Base-by-base conservation (phyloP, 2,888 invertebrate species). In the Hedya salicella region DNA sequence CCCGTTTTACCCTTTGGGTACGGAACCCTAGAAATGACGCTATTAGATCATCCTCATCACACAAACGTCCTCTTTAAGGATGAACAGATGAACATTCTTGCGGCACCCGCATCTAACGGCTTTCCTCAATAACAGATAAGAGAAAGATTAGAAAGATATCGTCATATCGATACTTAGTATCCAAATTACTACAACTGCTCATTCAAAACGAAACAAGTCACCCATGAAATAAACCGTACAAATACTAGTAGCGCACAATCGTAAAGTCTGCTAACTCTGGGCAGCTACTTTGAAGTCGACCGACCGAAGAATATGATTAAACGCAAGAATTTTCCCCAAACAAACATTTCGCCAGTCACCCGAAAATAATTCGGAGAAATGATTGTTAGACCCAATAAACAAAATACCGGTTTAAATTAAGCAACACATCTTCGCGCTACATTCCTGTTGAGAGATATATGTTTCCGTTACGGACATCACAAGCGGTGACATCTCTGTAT, bases 371-470 rank as follows among this genome's bases (percentile, higher is more conserved):
- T n/a, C 32, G 17, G 30, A 60, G 48, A 66, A 65, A 65, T 48
- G 66, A 66, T 66, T 66, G 48, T 61, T 59, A 65, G 65, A 39
- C 8, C 17, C 11, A 66, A 66, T 66, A 36, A 61, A 66, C 66
- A n/a, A 52, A 60, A 66, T 60, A 11, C 56, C 32, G 30, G 49
- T 49, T 54, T 39, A 39, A 60, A 66, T 66, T 61, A 66, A 42
- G 60, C 53, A 40, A 54, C 60, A 30, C 48, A 13, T 61, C 61
- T 61, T 17, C 30, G 1, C 49, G 30, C 4, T 49, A 42, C 65
- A 60, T 66, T 66, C 60, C n/a, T 19, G 61, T 16, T n/a, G 54
- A 54, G 25, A 32, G 49, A 69, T 40, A 56, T 56, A 67, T 60
- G 67, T 62, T 60, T 63, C 66, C 53, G 63, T 49, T 53, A 36